These are phyloP conservation scores for Geopemphigus sp. DNA, from an alignment of 1,140 invertebrate species.

Conservation along the genomic window DNA sequence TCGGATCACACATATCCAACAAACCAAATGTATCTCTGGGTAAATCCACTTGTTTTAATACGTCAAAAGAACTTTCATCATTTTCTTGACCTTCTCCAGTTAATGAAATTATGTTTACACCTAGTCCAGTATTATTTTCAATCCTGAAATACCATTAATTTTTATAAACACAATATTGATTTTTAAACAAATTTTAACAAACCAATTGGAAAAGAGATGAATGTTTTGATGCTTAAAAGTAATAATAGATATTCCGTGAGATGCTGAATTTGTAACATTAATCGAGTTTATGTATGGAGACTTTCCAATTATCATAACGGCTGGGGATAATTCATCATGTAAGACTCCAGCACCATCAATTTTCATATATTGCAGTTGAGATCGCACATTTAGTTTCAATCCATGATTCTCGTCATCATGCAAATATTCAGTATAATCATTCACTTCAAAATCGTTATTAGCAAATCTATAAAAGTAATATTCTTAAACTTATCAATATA, in stretches of 20 bases:
- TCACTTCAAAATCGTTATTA: conserved; percentile 83
- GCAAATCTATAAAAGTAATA: conserved; percentile 66
- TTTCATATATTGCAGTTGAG: conserved; percentile 76
- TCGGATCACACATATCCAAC: conserved; percentile 92
- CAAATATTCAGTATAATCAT: conserved; percentile 75
- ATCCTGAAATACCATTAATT: conserved; percentile 60
- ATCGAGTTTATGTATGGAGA: conserved; percentile 80
- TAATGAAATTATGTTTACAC: conserved; percentile 82
- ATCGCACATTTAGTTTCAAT: conserved; percentile 66
- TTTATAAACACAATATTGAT: not conserved
- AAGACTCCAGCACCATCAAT: conserved; percentile 93
- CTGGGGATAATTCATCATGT: conserved; percentile 91
- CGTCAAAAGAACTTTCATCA: conserved; percentile 80
- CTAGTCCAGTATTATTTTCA: conserved; percentile 81
- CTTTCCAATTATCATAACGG: conserved; percentile 83
- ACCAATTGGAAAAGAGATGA: conserved; percentile 58
- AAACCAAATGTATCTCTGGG: conserved; percentile 94
- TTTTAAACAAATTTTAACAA: conserved; percentile 50
- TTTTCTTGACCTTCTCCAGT: conserved; percentile 89
- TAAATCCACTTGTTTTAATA: conserved; percentile 77
- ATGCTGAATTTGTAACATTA: conserved; percentile 79
- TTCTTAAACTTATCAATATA: not conserved
- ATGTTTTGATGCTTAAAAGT: conserved; percentile 77
- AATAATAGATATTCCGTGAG: conserved; percentile 83
- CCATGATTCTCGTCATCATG: conserved; percentile 77